Conservation (phyloP, 1,140 invertebrate species). For the Drosophila oshimai region DNA sequence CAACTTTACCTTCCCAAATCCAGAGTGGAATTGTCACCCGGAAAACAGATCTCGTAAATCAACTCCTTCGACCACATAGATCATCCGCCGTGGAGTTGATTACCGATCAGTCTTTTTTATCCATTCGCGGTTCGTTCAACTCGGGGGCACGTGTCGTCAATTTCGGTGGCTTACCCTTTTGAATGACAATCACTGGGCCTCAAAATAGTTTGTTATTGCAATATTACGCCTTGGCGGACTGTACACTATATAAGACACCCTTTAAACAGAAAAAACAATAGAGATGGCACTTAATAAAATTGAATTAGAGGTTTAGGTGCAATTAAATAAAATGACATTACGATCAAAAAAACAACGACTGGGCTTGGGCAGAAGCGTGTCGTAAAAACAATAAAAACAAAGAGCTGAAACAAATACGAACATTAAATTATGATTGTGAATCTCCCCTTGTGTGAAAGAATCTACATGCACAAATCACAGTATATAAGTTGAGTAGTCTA, state of each 20-base stretch:
- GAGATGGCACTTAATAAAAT: conserved; percentile 67
- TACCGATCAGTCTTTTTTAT: not conserved
- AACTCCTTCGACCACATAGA: conserved; percentile 24
- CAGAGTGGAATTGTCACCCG: not conserved
- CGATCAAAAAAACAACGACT: not conserved
- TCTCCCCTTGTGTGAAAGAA: not conserved
- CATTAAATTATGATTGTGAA: conserved; percentile 31
- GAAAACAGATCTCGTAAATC: conserved; percentile 17
- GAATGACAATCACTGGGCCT: conserved; percentile 17
- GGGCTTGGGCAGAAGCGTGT: not conserved
- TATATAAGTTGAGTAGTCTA: not conserved
- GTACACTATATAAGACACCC: conserved; percentile 18
- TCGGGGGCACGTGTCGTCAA: conserved; percentile 9
- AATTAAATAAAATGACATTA: conserved; percentile 41
- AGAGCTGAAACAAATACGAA: conserved; percentile 21
- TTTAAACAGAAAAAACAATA: conserved; percentile 39
- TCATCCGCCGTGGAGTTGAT: not conserved
- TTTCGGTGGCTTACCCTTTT: conserved; percentile 4
- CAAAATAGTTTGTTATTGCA: conserved; percentile 38
- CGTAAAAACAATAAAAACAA: conserved; percentile 36
- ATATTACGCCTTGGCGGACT: conserved; percentile 7
- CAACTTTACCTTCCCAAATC: not conserved
- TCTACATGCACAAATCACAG: not conserved
- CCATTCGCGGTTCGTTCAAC: conserved; percentile 23
- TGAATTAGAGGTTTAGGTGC: conserved; percentile 61